phyloP scores from a whole-genome alignment of 2,113 vertebrate species.

The Atrichornis clamosus region DNA sequence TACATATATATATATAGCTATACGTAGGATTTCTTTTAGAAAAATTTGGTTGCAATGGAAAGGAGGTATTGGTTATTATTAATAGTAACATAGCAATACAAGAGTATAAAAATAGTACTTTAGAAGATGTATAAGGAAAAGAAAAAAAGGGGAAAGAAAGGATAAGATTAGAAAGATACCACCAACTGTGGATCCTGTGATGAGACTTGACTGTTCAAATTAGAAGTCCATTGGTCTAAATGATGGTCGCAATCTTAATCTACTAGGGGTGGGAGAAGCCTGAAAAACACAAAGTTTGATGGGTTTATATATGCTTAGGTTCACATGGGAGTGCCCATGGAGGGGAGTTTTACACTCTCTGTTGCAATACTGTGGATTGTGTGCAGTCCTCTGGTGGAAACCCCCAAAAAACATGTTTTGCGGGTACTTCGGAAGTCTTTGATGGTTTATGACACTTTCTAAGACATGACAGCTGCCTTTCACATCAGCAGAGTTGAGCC shows the following conservation, averaged over 20 bases:
- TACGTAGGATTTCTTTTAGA: not conserved
- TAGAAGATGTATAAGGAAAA: not conserved
- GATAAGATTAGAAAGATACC: not conserved
- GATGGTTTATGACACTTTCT: not conserved
- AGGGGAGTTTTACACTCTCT: too few species aligned
- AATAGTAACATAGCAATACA: not conserved
- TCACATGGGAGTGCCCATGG: not conserved
- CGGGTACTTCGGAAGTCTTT: not conserved
- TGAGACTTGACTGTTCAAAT: not conserved
- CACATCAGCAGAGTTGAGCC: not conserved
- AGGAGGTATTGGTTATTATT: not conserved
- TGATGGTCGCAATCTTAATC: not conserved
- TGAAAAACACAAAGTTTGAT: not conserved
- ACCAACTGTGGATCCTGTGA: too few species aligned
- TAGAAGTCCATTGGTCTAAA: not conserved
- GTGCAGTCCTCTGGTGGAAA: not conserved
- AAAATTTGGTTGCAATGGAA: not conserved
- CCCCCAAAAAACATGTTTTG: not conserved
- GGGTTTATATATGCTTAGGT: too few species aligned
- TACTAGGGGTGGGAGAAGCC: fast-evolving
- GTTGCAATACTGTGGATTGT: not conserved
- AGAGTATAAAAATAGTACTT: not conserved
- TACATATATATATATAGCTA: too few species aligned
- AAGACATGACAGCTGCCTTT: not conserved
- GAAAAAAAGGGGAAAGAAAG: not conserved